A percentile compares a stretch with the other conserved stretches of the same genome.
Evolutionary conservation across 2,113 vertebrate species (phyloP).

Genomic region (Balaeniceps rex): DNA sequence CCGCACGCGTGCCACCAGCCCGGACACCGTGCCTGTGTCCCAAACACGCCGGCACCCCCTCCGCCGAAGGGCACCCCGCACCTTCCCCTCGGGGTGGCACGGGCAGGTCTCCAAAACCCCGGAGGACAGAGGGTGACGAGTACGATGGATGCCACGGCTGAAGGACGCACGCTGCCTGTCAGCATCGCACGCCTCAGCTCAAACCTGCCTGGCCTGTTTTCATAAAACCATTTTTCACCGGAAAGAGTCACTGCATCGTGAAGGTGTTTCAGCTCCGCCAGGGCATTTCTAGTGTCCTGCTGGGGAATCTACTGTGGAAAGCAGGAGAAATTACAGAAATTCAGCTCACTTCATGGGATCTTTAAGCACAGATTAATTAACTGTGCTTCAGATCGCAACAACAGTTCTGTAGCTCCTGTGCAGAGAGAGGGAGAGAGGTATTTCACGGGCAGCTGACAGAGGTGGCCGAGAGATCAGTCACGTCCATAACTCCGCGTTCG

Average conservation of each 20-base stretch:
- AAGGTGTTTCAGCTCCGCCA: not conserved
- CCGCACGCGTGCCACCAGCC: not conserved
- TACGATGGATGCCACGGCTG: not conserved
- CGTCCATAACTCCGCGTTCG: not conserved
- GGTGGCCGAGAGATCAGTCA: not conserved
- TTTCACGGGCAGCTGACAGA: not conserved
- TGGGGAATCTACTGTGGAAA: not conserved
- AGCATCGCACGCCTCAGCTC: not conserved
- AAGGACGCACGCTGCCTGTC: not conserved
- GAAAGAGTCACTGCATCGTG: not conserved
- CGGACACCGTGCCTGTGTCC: rapidly evolving
- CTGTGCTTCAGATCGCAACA: not conserved
- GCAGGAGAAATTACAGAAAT: not conserved
- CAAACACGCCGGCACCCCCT: not conserved
- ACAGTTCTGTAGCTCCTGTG: not conserved
- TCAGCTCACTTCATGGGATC: not conserved
- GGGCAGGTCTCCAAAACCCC: not conserved
- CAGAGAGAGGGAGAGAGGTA: not conserved
- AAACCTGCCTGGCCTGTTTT: not conserved
- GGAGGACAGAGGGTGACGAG: not conserved
- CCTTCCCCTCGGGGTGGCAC: not conserved
- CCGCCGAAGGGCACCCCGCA: not conserved
- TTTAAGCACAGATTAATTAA: not conserved
- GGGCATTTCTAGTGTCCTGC: not conserved
- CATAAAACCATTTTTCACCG: not conserved